Base-by-base conservation (phyloP, 2,797 vertebrate species). In the Microchirus variegatus region DNA sequence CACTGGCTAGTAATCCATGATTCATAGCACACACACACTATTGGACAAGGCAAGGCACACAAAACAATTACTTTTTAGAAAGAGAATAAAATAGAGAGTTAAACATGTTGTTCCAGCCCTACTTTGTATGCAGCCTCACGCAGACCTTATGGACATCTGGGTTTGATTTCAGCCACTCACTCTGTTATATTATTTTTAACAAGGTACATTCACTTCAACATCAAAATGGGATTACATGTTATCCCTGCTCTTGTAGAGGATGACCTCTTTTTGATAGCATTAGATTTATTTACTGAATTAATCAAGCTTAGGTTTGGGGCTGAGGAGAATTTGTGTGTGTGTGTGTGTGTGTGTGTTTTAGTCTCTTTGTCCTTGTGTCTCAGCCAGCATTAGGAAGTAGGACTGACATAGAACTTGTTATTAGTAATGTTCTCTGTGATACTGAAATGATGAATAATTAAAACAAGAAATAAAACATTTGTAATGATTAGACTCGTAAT, bases 241-340 rank as follows among this genome's bases (percentile, higher is more conserved):
- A 58, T 63, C 55, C 48, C 19, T 43, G 35, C n/a, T 79, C 54
- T 76, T 44, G 43, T 59, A 61, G 57, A 58, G 9, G n/a, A 11
- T 19, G 55, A 73, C 70, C 77, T 70, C 46, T 68, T 50, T 61
- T 67, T 51, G 13, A 26, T 12, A n/a, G 22, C 57, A 64, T 51
- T 62, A 35, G 43, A 47, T 71, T 61, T 77, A 66, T 76, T 71
- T 74, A 36, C 61, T 57, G 41, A 74, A 64, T 65, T 73, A 83
- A 78, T 81, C 71, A 77, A 69, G 65, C 22, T 59, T 53, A 75
- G 68, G 56, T 82, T 75, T 78, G 40, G 47, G 58, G 35, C 63
- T 18, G 65, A 84, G 58, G 53, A 74, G 18, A 36, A 49, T 45
- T 76, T 63, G 14, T 72, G 15, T 40, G 15, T 70, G 51, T 53